A percentile compares a stretch with the other conserved stretches of the same genome.
Evolutionary conservation across 1,140 invertebrate species (phyloP).

Genomic region (Psilanteris sp.): DNA sequence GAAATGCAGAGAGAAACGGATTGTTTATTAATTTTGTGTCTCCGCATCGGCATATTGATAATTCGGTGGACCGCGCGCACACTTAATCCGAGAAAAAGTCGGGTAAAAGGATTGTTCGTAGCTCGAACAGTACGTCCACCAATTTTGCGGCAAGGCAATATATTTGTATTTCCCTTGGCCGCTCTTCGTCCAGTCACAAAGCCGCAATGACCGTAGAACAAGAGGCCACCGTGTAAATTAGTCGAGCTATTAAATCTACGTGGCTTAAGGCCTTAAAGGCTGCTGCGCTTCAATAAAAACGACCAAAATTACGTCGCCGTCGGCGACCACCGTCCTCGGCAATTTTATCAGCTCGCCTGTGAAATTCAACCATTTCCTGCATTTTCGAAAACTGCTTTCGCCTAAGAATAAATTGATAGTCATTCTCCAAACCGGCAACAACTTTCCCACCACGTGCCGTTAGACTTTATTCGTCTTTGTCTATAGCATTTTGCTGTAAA

Average conservation of each 20-base stretch:
- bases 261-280: slow-evolving; percentile 77
- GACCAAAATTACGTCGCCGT: slow-evolving; percentile 73
- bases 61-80: slow-evolving; percentile 5
- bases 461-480: neutral
- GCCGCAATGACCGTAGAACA: slow-evolving; percentile 53
- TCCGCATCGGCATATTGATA: slow-evolving; percentile 19
- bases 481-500: neutral
- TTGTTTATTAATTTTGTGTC: too few relatives aligned
- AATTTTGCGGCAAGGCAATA: slow-evolving; percentile 43
- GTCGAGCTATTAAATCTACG: slow-evolving; percentile 77
- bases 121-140: slow-evolving; percentile 12
- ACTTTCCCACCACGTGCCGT: slow-evolving; percentile 30
- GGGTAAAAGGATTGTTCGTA: slow-evolving; percentile 5
- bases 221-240: slow-evolving; percentile 64
- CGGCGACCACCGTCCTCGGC: slow-evolving; percentile 52
- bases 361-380: slow-evolving; percentile 44
- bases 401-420: slow-evolving; percentile 49
- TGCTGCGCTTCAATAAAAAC: slow-evolving; percentile 74
- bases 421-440: slow-evolving; percentile 40
- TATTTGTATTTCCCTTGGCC: slow-evolving; percentile 37
- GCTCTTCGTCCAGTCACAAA: slow-evolving; percentile 22
- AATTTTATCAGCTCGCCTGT: slow-evolving; percentile 61
- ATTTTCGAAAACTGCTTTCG: slow-evolving; percentile 39
- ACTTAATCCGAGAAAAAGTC: slow-evolving; percentile 24
- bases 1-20: too few relatives aligned